Conservation (phyloP, 2,797 vertebrate genomes). For the Eremophila alpestris region DNA sequence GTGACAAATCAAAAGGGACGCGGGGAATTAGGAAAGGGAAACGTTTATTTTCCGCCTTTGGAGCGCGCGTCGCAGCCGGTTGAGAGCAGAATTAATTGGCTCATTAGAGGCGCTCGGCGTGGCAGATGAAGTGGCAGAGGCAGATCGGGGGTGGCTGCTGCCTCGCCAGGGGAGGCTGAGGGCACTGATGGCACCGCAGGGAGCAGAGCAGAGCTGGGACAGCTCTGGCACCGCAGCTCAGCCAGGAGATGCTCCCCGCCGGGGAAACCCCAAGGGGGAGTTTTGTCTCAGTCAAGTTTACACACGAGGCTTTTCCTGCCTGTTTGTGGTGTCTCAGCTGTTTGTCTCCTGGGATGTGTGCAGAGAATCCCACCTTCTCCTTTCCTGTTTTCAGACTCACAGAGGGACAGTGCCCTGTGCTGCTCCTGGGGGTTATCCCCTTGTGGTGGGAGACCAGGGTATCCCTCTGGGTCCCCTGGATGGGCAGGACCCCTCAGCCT, state of each 20-base stretch:
- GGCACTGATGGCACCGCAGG: background rate
- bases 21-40: constrained; percentile 12
- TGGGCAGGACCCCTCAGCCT: no score
- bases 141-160: background rate
- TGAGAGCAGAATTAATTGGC: constrained; percentile 18
- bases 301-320: fast-evolving
- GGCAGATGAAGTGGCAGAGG: background rate
- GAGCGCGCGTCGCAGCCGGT: background rate
- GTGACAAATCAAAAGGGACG: constrained; percentile 29
- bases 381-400: background rate
- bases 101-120: background rate
- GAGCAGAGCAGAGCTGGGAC: background rate
- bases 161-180: background rate
- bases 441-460: background rate
- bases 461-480: no score
- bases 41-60: background rate
- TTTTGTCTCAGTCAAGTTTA: background rate
- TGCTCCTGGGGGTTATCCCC: background rate
- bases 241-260: background rate
- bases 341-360: background rate
- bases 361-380: background rate
- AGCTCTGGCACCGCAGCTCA: background rate
- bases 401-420: fast-evolving
- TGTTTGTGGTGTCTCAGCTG: fast-evolving
- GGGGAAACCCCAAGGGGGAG: background rate